Evolutionary conservation across 2,888 invertebrate genomes (phyloP).

Genomic region (Iphiclides podalirius): DNA sequence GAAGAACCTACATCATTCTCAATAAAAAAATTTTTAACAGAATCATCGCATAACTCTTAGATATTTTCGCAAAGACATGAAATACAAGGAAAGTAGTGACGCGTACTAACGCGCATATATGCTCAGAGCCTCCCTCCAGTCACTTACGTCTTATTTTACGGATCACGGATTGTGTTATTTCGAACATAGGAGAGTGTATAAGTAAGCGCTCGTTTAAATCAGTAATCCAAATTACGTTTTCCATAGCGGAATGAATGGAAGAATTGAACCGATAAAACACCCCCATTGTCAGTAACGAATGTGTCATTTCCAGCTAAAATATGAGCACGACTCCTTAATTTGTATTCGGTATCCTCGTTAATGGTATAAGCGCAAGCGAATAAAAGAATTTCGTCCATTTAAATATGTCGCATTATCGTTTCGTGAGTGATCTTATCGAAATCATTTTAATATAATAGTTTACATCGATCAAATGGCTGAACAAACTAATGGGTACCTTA

Average conservation of each 20-base stretch:
- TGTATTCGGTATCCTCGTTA: slow-evolving; percentile 14
- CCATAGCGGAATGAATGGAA: slow-evolving; percentile 67
- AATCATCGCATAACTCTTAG: not conserved
- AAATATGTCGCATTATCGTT: not conserved
- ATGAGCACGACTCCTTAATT: slow-evolving; percentile 35
- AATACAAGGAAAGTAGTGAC: slow-evolving; percentile 52
- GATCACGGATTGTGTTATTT: slow-evolving; percentile 65
- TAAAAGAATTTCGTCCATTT: slow-evolving; percentile 16
- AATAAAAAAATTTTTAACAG: too few relatives aligned
- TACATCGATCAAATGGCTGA: not conserved
- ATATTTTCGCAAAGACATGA: slow-evolving; percentile 17
- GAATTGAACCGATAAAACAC: slow-evolving; percentile 70
- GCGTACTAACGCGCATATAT: slow-evolving; percentile 61
- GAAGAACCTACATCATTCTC: too few relatives aligned
- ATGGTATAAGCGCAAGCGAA: slow-evolving; percentile 8
- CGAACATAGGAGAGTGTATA: slow-evolving; percentile 49
- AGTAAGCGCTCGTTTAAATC: slow-evolving; percentile 64
- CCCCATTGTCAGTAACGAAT: slow-evolving; percentile 66
- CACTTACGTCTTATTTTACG: slow-evolving; percentile 71
- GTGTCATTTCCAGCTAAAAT: slow-evolving; percentile 68
- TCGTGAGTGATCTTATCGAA: not conserved
- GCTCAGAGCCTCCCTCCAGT: slow-evolving; percentile 68
- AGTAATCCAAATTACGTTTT: slow-evolving; percentile 74
- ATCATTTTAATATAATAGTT: not conserved
- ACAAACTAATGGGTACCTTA: not conserved